These are phyloP conservation scores for Helarctos malayanus DNA, from an alignment of 2,797 vertebrate genomes.

Conservation along the genomic window DNA sequence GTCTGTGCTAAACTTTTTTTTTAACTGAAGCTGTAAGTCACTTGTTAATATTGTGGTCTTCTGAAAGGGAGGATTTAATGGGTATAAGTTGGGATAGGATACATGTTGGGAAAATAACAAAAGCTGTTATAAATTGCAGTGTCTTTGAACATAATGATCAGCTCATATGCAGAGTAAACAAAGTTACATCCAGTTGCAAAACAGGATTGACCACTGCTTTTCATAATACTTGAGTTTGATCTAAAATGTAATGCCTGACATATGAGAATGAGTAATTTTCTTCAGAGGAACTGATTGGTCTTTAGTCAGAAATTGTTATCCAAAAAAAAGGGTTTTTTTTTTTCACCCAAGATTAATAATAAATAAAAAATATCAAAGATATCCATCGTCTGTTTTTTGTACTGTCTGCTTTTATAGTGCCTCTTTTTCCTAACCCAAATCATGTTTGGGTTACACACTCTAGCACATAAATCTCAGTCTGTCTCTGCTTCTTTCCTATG, in stretches of 20 bases:
- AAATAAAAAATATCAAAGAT: slow-evolving; percentile 49
- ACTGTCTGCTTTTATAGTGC: slow-evolving; percentile 53
- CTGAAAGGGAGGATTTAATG: slow-evolving; percentile 18
- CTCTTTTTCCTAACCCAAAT: slow-evolving; percentile 44
- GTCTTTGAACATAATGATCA: background rate
- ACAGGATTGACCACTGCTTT: background rate
- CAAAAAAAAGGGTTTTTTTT: slow-evolving; percentile 24
- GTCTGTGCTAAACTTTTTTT: background rate
- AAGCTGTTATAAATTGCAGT: background rate
- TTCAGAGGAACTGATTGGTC: slow-evolving; percentile 24
- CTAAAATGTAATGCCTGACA: slow-evolving; percentile 28
- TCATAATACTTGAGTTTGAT: slow-evolving; percentile 19
- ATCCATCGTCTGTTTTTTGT: slow-evolving; percentile 7
- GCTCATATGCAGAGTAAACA: background rate
- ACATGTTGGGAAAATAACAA: background rate
- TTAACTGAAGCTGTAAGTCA: background rate
- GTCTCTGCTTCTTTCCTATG: slow-evolving; percentile 16
- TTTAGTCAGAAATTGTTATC: slow-evolving; percentile 59
- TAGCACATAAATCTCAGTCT: slow-evolving; percentile 7
- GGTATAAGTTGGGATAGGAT: background rate
- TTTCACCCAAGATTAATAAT: slow-evolving; percentile 27
- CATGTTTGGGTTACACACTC: background rate
- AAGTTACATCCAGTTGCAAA: slow-evolving; percentile 3
- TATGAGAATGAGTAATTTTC: slow-evolving; percentile 5
- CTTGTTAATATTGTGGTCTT: slow-evolving; percentile 13